phyloP scores from a whole-genome alignment of 2,113 vertebrate species.

The Eubucco bourcierii region DNA sequence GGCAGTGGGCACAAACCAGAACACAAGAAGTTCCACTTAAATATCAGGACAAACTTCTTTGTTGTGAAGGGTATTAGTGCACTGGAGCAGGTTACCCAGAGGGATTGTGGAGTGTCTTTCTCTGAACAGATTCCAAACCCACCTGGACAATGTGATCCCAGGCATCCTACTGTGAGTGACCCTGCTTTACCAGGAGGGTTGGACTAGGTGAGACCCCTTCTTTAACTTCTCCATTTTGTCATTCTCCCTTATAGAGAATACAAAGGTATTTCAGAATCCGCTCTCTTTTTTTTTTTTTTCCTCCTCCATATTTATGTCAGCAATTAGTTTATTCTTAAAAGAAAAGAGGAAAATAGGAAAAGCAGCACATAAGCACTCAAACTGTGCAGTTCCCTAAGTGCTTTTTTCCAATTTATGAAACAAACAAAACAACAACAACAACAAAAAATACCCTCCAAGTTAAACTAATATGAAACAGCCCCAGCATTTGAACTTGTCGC shows the following conservation, averaged over 20 bases:
- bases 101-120: too few species aligned
- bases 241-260: neutral
- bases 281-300: neutral
- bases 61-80: too few species aligned
- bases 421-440: slow-evolving; percentile 75
- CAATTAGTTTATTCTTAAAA: slow-evolving; percentile 42
- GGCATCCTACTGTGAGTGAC: too few species aligned
- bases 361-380: slow-evolving; percentile 8
- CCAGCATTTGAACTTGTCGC: slow-evolving; percentile 90
- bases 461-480: slow-evolving; percentile 88
- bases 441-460: slow-evolving; percentile 78
- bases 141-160: too few species aligned
- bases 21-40: too few species aligned
- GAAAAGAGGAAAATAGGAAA: slow-evolving; percentile 7
- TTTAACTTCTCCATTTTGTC: too few species aligned
- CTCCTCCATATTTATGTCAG: neutral
- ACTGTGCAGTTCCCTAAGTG: slow-evolving; percentile 53
- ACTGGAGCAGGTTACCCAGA: too few species aligned
- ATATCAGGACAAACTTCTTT: too few species aligned
- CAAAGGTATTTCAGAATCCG: neutral
- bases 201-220: too few species aligned
- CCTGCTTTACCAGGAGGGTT: too few species aligned
- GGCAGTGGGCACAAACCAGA: too few species aligned
- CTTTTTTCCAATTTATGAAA: slow-evolving; percentile 71
- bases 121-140: too few species aligned